Percentiles rank a stretch among this genome's conserved stretches.
These are phyloP conservation scores for Tenthredo distinguenda DNA, from an alignment of 2,888 invertebrate species.

Conservation along the genomic window DNA sequence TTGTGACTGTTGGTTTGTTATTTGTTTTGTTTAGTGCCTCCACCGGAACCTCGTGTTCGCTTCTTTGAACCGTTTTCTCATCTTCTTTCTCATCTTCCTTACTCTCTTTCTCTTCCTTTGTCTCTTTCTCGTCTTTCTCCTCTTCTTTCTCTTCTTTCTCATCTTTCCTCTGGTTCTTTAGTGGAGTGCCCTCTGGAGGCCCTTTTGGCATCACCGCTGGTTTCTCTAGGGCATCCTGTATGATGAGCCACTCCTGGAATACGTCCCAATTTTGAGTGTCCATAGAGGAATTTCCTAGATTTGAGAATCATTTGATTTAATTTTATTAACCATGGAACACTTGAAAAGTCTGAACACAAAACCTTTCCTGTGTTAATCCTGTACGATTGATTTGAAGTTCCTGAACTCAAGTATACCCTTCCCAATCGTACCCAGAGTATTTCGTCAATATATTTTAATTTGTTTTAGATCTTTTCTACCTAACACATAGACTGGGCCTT, in stretches of 20 bases:
- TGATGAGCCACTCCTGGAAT: not conserved
- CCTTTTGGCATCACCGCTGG: constrained; percentile 15
- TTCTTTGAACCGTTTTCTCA: not conserved
- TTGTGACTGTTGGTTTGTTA: too few species aligned
- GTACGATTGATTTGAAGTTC: not conserved
- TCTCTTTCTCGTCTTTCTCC: not conserved
- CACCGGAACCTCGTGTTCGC: not conserved
- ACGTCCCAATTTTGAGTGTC: not conserved
- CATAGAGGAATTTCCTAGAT: not conserved
- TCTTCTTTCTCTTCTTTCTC: not conserved
- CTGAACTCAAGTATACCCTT: not conserved
- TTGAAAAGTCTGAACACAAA: not conserved
- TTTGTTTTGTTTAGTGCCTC: not conserved
- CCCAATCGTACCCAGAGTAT: not conserved
- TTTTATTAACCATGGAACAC: not conserved
- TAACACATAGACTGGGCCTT: too few species aligned
- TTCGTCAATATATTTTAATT: not conserved
- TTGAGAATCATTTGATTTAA: not conserved
- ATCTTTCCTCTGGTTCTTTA: not conserved
- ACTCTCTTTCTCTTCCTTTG: not conserved
- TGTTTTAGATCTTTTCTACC: too few species aligned
- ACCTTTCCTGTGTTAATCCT: not conserved
- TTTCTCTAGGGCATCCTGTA: not conserved
- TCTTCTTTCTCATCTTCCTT: not conserved
- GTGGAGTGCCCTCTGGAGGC: constrained; percentile 16